Evolutionary conservation across 2,797 vertebrate genomes (phyloP), one percentile per base, ranked within the genome.

Genomic region (Platalea minor): DNA sequence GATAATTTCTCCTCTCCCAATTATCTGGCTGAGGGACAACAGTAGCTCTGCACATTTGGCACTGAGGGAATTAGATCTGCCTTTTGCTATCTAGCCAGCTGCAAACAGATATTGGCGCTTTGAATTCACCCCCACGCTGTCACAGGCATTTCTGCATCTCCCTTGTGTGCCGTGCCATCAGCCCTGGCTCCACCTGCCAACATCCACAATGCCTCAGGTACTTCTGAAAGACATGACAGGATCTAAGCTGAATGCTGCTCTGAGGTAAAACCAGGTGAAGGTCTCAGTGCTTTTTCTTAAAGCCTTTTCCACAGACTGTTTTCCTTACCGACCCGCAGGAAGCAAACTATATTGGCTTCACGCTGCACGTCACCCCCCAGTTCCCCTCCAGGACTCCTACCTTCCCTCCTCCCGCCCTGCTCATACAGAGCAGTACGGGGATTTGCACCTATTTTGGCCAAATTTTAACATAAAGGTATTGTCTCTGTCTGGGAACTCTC

Each of bases 1-100:
- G 77, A 41, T 85, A 26, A 85, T 78, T 76, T 67, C 25, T 93
- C 23, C 69, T 78, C 76, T 79, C 88, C 29, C 76, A 78, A 2
- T 57, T 85, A 59, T 67, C 79, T 80, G 90, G 67, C 83, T 60
- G 75, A 59, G 43, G n/a, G 46, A 84, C 88, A 88, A 84, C 12
- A 90, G 88, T 64, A 82, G 89, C 77, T 88, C 91, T 85, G 89
- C 88, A 81, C 43, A 84, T 76, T 90, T 93, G 80, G 85, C 85
- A 86, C 50, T 7, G 21, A 85, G 89, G 80, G 93, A 95, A 88
- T 88, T 69, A 75, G 82, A 88, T 54, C 82, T 93, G 95, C 84
- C 75, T 92, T 95, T 95, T 85, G 85, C 92, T 95, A 45, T 64
- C 75, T 28, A 76, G 64, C 87, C 93, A 96, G 89, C 92, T 92